These are phyloP conservation scores for Cyanocitta stelleri DNA, from an alignment of 2,113 vertebrate species.

Conservation along the genomic window DNA sequence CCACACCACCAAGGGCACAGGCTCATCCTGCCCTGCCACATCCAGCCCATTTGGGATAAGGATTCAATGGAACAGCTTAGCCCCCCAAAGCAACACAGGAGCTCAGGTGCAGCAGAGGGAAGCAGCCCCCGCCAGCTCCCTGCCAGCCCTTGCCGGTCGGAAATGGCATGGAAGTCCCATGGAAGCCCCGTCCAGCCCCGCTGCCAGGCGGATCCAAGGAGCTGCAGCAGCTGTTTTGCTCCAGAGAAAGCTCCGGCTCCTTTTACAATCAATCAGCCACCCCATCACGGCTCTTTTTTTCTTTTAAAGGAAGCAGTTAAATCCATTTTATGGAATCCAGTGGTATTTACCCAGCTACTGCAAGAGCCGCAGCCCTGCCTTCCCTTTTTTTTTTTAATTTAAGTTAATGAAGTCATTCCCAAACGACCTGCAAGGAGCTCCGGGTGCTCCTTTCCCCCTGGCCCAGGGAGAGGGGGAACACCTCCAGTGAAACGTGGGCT, in stretches of 20 bases:
- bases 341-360: constrained; percentile 62
- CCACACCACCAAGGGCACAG: accelerated
- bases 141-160: accelerated
- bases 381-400: neutral
- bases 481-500: accelerated
- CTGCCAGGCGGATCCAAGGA: neutral
- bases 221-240: constrained; percentile 14
- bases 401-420: constrained; percentile 36
- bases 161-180: neutral
- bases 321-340: constrained; percentile 63
- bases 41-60: accelerated
- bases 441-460: neutral
- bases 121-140: neutral
- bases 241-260: neutral
- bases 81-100: accelerated
- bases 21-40: no score
- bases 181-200: neutral
- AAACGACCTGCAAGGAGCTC: neutral
- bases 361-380: constrained; percentile 16
- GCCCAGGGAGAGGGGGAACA: neutral
- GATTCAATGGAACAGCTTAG: neutral
- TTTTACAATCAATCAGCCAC: constrained; percentile 56
- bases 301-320: constrained; percentile 61
- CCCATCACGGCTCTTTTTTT: constrained; percentile 18
- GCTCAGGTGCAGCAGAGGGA: neutral